phyloP scores from a whole-genome alignment of 2,797 vertebrate genomes.

The Taenioides sp. region DNA sequence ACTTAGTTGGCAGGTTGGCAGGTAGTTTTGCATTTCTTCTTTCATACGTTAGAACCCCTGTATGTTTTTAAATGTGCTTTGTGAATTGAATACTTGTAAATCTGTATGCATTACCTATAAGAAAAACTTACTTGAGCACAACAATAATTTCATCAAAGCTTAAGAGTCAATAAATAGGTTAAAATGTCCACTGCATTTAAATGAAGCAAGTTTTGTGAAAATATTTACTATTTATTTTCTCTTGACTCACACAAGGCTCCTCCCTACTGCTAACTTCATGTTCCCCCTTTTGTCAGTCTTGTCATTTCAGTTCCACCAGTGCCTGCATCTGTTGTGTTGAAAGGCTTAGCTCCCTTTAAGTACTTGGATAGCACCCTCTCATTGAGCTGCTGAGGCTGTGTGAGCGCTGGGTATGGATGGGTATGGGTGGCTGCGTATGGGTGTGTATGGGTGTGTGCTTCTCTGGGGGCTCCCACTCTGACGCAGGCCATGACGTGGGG shows the following conservation, averaged over 20 bases:
- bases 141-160: too few relatives aligned
- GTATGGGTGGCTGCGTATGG: conserved; percentile 47
- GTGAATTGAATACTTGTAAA: too few relatives aligned
- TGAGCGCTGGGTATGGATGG: conserved; percentile 60
- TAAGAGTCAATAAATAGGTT: too few relatives aligned
- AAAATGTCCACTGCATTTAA: too few relatives aligned
- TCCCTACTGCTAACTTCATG: not conserved
- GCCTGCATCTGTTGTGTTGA: conserved; percentile 27
- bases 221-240: not conserved
- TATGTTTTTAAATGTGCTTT: too few relatives aligned
- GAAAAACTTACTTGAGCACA: too few relatives aligned
- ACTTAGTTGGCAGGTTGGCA: too few relatives aligned
- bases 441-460: conserved; percentile 29
- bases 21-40: too few relatives aligned
- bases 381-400: conserved; percentile 65
- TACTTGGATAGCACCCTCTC: conserved; percentile 53
- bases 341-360: conserved; percentile 31
- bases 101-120: too few relatives aligned
- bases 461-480: conserved; percentile 77
- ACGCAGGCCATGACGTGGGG: conserved; percentile 76
- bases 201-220: too few relatives aligned
- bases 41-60: too few relatives aligned
- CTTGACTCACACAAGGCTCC: too few relatives aligned
- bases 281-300: conserved; percentile 16
- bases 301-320: conserved; percentile 12